Evolutionary conservation across 2,113 vertebrate species (phyloP).

Genomic region (Ictalurus furcatus): DNA sequence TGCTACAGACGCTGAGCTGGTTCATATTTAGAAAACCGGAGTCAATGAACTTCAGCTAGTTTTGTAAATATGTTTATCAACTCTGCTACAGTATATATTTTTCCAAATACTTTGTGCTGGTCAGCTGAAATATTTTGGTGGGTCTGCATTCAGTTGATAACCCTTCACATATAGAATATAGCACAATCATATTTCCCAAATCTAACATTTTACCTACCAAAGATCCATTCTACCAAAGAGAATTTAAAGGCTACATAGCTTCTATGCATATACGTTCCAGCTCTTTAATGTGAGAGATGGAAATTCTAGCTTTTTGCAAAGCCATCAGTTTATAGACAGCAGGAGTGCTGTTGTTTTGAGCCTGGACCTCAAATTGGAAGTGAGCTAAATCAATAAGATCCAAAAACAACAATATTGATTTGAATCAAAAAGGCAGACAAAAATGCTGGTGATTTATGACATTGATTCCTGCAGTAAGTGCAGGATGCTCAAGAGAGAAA

Average conservation of each 20-base stretch:
- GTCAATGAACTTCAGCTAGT: too few relatives aligned
- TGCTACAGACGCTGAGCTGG: neutral
- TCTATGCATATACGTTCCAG: neutral
- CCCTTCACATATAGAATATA: neutral
- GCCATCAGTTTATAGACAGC: neutral
- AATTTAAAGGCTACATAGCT: neutral
- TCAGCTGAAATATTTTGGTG: neutral
- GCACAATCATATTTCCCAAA: neutral
- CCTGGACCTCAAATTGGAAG: neutral
- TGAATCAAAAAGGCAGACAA: constrained; percentile 2
- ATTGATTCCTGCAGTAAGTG: neutral
- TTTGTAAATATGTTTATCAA: neutral
- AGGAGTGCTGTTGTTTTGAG: neutral
- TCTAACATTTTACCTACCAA: neutral
- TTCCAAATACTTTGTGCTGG: neutral
- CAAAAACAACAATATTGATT: constrained; percentile 22
- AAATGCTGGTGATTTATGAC: constrained; percentile 17
- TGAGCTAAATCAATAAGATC: constrained; percentile 20
- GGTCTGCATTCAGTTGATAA: neutral
- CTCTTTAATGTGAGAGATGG: neutral
- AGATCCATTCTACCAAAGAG: neutral
- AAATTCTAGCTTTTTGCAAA: constrained; percentile 10
- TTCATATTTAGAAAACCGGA: neutral
- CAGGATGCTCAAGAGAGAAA: constrained; percentile 13
- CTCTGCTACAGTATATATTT: neutral